These are phyloP conservation scores for Lepidothrix coronata DNA, from an alignment of 2,113 vertebrate genomes.

Conservation along the genomic window DNA sequence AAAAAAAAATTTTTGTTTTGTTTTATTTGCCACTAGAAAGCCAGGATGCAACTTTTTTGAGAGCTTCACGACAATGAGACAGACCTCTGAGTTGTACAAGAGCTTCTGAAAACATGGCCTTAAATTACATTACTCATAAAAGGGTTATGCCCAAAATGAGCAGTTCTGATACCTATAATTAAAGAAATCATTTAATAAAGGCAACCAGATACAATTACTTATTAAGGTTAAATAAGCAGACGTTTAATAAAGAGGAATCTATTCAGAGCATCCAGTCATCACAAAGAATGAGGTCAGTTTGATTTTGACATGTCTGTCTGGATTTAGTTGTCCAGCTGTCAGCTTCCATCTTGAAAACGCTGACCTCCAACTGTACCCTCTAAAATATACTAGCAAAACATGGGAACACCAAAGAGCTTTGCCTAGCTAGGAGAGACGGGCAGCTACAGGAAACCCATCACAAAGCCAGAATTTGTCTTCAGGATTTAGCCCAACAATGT, in stretches of 20 bases:
- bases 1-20: neutral
- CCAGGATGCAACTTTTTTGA: neutral
- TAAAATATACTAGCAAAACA: neutral
- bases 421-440: neutral
- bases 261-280: neutral
- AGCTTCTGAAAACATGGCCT: neutral
- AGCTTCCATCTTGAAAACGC: neutral
- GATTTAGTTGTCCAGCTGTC: neutral
- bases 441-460: neutral
- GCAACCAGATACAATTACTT: neutral
- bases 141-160: neutral
- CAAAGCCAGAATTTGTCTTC: neutral
- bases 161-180: neutral
- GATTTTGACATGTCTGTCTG: neutral
- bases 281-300: neutral
- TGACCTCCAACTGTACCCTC: neutral
- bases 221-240: neutral
- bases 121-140: neutral
- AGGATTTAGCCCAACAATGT: neutral
- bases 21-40: neutral
- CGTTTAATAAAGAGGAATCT: neutral
- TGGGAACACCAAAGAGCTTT: neutral
- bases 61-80: neutral
- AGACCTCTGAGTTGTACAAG: neutral
- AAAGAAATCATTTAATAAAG: neutral